Percentiles rank a stretch among this genome's conserved stretches.
Evolutionary conservation across 2,888 invertebrate species (phyloP).

Genomic region (Drosophila aldrichi): DNA sequence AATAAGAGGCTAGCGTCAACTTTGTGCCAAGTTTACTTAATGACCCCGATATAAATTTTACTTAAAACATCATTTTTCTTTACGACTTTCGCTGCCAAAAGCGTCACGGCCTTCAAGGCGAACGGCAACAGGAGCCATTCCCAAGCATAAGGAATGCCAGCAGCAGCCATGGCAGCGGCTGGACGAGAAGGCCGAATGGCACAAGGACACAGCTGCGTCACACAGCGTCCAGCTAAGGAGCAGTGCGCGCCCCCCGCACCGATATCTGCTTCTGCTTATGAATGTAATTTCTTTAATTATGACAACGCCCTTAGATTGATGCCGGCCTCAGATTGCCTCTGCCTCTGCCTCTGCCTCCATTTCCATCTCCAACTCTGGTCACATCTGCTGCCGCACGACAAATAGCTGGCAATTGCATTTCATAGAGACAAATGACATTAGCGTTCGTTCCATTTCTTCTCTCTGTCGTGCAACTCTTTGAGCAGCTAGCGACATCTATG

Average conservation of each 20-base stretch:
- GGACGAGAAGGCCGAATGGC: slow-evolving; percentile 22
- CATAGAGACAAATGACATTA: slow-evolving; percentile 30
- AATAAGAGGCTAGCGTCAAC: slow-evolving; percentile 60
- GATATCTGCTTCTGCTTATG: slow-evolving; percentile 54
- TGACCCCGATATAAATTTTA: slow-evolving; percentile 79
- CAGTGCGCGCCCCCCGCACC: slow-evolving; percentile 13
- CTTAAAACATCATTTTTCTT: slow-evolving; percentile 80
- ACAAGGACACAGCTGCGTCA: slow-evolving; percentile 48
- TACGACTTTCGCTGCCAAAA: slow-evolving; percentile 74
- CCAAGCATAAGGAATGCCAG: slow-evolving; percentile 29
- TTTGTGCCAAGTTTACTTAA: slow-evolving; percentile 80
- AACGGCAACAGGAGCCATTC: slow-evolving; percentile 36
- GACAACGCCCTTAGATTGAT: slow-evolving; percentile 54
- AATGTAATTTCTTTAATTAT: slow-evolving; percentile 66
- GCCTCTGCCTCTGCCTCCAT: not conserved
- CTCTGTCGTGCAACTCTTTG: slow-evolving; percentile 1
- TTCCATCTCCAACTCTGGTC: not conserved
- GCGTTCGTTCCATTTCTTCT: slow-evolving; percentile 1
- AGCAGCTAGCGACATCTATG: not conserved
- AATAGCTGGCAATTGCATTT: slow-evolving; percentile 34
- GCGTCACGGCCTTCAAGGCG: slow-evolving; percentile 49
- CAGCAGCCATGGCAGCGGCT: slow-evolving; percentile 5
- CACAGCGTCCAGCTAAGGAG: slow-evolving; percentile 15
- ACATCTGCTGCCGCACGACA: slow-evolving; percentile 8
- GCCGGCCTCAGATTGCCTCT: slow-evolving; percentile 14